Conservation (phyloP, 2,888 invertebrate species). For the Bedellia somnulentella region DNA sequence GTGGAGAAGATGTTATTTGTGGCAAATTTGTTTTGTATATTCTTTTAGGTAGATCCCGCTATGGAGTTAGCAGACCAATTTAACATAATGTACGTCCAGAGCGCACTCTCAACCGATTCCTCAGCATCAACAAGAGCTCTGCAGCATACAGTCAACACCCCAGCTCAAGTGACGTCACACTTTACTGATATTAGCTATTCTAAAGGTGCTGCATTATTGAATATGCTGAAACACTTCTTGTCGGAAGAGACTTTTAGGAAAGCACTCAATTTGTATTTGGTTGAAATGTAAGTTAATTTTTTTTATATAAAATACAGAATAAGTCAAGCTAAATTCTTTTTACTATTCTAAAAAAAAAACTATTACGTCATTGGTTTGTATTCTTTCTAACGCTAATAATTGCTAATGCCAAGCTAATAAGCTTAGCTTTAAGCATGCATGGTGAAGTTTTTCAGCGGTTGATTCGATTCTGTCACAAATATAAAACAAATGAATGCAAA, state of each 20-base stretch:
- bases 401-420: too few relatives aligned
- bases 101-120: slow-evolving; percentile 50
- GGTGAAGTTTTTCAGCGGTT: too few relatives aligned
- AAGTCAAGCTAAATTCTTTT: too few relatives aligned
- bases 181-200: slow-evolving; percentile 71
- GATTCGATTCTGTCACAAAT: too few relatives aligned
- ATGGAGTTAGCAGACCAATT: slow-evolving; percentile 71
- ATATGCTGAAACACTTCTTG: slow-evolving; percentile 68
- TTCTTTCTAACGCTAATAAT: too few relatives aligned
- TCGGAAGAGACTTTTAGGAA: slow-evolving; percentile 55
- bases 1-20: too few relatives aligned
- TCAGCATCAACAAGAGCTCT: slow-evolving; percentile 55
- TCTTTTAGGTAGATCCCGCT: slow-evolving; percentile 22
- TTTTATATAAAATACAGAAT: slow-evolving; percentile 8
- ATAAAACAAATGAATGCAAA: too few relatives aligned
- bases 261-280: slow-evolving; percentile 57
- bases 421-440: too few relatives aligned
- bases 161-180: slow-evolving; percentile 62
- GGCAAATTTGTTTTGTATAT: too few relatives aligned
- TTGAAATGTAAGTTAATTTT: slow-evolving; percentile 37
- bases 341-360: too few relatives aligned
- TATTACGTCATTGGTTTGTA: too few relatives aligned
- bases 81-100: slow-evolving; percentile 68
- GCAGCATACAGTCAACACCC: slow-evolving; percentile 59
- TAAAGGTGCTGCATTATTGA: slow-evolving; percentile 65